Evolutionary conservation across 1,140 invertebrate species (phyloP).

Genomic region (Hylaeus volcanicus): DNA sequence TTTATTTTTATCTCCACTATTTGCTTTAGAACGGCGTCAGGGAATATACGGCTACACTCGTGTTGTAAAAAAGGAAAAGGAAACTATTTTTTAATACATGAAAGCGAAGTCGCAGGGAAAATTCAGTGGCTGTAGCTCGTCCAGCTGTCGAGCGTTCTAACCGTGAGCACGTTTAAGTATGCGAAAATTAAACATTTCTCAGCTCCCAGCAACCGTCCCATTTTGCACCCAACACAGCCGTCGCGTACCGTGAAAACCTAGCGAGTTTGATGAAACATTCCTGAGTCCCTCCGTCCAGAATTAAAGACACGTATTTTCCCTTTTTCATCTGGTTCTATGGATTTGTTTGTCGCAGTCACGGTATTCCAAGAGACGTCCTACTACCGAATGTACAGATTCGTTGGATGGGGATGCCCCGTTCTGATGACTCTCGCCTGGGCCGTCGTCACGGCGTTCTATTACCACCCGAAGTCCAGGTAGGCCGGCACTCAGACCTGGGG

Average conservation of each 20-base stretch:
- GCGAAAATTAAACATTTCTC: slow-evolving; percentile 18
- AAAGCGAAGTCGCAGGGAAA: background rate
- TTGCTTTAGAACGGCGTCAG: too few relatives aligned
- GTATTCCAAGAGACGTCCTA: slow-evolving; percentile 90
- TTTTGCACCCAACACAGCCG: background rate
- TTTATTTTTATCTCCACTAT: too few relatives aligned
- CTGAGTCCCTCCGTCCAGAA: background rate
- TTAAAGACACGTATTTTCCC: background rate
- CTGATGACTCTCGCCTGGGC: slow-evolving; percentile 88
- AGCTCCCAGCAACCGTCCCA: background rate
- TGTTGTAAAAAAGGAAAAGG: too few relatives aligned
- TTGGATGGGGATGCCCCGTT: slow-evolving; percentile 92
- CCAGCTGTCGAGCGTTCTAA: background rate
- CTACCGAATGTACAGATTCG: slow-evolving; percentile 85
- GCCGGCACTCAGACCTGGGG: slow-evolving; percentile 31
- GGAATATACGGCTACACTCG: too few relatives aligned
- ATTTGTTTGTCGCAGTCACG: slow-evolving; percentile 81
- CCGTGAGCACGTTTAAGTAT: slow-evolving; percentile 1
- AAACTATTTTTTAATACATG: too few relatives aligned
- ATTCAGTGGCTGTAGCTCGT: background rate
- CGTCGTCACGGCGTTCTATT: slow-evolving; percentile 83
- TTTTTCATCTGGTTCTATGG: background rate
- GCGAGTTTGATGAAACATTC: slow-evolving; percentile 8
- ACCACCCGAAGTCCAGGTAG: slow-evolving; percentile 77
- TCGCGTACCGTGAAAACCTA: background rate